Evolutionary conservation across 2,113 vertebrate genomes (phyloP), one percentile per base, ranked within the genome.

Genomic region (Erinaceus europaeus): DNA sequence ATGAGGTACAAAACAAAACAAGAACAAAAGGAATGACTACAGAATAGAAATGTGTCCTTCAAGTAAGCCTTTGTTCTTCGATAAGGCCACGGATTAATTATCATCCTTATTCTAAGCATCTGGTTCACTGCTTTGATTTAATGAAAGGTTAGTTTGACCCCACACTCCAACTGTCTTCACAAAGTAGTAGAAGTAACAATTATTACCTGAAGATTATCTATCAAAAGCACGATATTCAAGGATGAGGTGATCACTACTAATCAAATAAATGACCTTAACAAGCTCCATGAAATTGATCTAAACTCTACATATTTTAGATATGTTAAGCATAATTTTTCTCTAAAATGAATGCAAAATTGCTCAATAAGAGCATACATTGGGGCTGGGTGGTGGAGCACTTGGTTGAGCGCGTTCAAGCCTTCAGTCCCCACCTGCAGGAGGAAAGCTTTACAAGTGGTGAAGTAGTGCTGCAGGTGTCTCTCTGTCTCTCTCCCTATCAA

Each of bases 21-120:
- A 89, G 92, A 91, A 93, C 89, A 87, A 95, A 94, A 87, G 61
- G 84, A 93, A 88, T 76, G 46, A 85, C 40, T 94, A 8, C 46
- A 53, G 93, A 55, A 95, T 93, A 79, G 79, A 93, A 95, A 93
- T 93, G 65, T 57, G 44, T 91, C 93, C 92, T 93, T 95, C 86
- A 95, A 90, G 92, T 92, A 46, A 94, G 84, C 82, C 78, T 96
- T 94, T 94, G 87, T 94, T 96, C 89, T 93, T 59, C 48, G 72
- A 59, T 14, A 74, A 90, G 81, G 11, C 87, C 62, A 76, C 72
- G 61, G 77, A 84, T 91, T 94, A 96, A 95, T 95, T 93, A 91
- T 50, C 44, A 75, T 90, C 21, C 17, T 76, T 93, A 90, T 83
- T 93, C 93, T 83, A 76, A 95, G 82, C 90, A 89, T 95, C 81